Conservation (phyloP, 1,140 invertebrate species). For the Hylaeus volcanicus region DNA sequence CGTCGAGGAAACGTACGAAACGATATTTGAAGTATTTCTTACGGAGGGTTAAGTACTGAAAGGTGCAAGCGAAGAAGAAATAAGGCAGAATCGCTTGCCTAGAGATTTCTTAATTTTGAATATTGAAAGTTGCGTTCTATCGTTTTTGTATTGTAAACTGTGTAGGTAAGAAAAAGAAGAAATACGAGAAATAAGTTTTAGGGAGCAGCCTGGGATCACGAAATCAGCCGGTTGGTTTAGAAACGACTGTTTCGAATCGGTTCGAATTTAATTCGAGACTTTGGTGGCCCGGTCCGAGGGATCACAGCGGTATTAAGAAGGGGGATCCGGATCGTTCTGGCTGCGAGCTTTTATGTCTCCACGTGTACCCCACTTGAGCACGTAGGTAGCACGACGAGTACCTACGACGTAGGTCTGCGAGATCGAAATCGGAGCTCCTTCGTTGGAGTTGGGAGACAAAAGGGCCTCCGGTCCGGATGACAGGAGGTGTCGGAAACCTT, state of each 20-base stretch:
- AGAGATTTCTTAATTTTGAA: no score
- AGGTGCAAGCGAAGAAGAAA: no score
- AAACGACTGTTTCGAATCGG: slow-evolving; percentile 40
- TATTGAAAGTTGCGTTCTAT: no score
- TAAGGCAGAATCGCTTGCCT: no score
- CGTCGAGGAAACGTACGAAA: no score
- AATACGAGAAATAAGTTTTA: not conserved
- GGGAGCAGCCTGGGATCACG: slow-evolving; percentile 19
- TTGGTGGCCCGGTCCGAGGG: slow-evolving; percentile 23
- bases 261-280: slow-evolving; percentile 56
- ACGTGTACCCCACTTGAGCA: slow-evolving; percentile 55
- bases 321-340: slow-evolving; percentile 47
- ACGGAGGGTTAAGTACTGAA: no score
- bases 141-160: no score
- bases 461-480: slow-evolving; percentile 41
- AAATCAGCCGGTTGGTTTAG: slow-evolving; percentile 36
- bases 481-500: slow-evolving; percentile 55
- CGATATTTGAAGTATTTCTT: no score
- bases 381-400: slow-evolving; percentile 49
- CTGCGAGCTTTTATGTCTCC: slow-evolving; percentile 61
- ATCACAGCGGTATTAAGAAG: slow-evolving; percentile 13
- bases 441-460: slow-evolving; percentile 52
- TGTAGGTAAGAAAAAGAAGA: no score
- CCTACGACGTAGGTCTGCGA: slow-evolving; percentile 52
- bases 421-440: slow-evolving; percentile 70